Base-by-base conservation (phyloP, 2,888 invertebrate species). In the Octonoba sinensis region DNA sequence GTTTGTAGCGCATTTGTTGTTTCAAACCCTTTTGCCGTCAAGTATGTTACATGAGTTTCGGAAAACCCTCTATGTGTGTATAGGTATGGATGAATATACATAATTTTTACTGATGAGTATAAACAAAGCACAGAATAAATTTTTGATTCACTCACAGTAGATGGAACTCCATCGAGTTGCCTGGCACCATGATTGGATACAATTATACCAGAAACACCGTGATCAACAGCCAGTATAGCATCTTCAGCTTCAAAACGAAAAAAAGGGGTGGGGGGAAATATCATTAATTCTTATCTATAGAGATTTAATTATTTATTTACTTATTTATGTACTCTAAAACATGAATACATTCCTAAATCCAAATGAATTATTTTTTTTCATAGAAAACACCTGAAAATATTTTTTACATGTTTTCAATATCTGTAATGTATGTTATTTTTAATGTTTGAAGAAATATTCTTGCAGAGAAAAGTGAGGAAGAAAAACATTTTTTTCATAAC, bases 101-200 rank as follows among this genome's bases (percentile, higher is more conserved):
- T n/a, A n/a, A n/a, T n/a, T n/a, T n/a, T n/a, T n/a, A n/a, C n/a
- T n/a, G n/a, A n/a, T n/a, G n/a, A n/a, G n/a, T n/a, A n/a, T n/a
- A 36, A 36, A 36, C 1, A 36, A 36, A 36, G 8, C 11, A 11
- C 1, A 36, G 11, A 36, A 8, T 8, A 11, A 8, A 4, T 2
- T 4, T 36, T 36, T 36, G 8, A n/a, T 11, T 18, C 13, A 27
- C 69, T 88, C 90, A 95, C 95, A 75, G 96, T 91, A 15, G 96
- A 92, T 16, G 95, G 93, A 13, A 93, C 93, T n/a, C 93, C 92
- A 87, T 96, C 96, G 49, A 96, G 89, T 89, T 97, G 97, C 82
- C 97, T 91, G 0, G 93, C 97, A 1, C 97, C 97, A 88, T 97
- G 97, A 89, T 97, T 97, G 0, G 97, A 97, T 3, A 98, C 97